Evolutionary conservation across 2,797 vertebrate genomes (phyloP).

Genomic region (Sebastes trivittatus): DNA sequence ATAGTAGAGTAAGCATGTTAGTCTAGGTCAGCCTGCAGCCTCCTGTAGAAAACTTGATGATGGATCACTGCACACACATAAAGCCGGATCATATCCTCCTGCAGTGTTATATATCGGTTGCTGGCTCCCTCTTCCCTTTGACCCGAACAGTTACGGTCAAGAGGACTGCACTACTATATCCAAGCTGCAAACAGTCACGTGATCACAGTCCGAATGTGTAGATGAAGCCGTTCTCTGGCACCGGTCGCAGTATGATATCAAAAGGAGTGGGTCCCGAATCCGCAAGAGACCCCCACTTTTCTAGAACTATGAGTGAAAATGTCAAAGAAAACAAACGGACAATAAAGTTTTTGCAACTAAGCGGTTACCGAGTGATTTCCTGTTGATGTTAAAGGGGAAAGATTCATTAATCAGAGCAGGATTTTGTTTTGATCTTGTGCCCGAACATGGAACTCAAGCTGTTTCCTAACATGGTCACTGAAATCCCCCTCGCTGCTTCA

Average conservation of each 20-base stretch:
- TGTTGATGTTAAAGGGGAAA: background rate
- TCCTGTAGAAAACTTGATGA: conserved; percentile 57
- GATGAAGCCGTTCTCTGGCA: conserved; percentile 46
- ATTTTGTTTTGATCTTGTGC: background rate
- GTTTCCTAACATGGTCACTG: conserved; percentile 25
- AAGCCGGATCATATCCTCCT: conserved; percentile 51
- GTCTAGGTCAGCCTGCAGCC: conserved; percentile 70
- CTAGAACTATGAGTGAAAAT: conserved; percentile 68
- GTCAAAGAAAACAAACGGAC: conserved; percentile 63
- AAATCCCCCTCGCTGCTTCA: background rate
- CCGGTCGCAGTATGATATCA: conserved; percentile 47
- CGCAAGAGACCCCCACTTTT: conserved; percentile 70
- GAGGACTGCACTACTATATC: conserved; percentile 61
- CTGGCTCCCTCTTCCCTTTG: conserved; percentile 41
- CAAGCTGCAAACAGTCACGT: conserved; percentile 67
- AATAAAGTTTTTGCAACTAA: conserved; percentile 82
- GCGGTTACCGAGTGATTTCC: conserved; percentile 1
- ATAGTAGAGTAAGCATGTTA: conserved; percentile 77
- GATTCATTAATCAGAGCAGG: background rate
- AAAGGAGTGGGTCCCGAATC: conserved; percentile 51
- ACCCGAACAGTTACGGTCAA: conserved; percentile 37
- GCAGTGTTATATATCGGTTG: conserved; percentile 55
- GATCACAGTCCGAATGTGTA: conserved; percentile 59
- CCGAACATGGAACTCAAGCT: background rate
- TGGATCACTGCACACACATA: conserved; percentile 62